Evolutionary conservation across 2,113 vertebrate genomes (phyloP), one percentile per base, ranked within the genome.

Genomic region (Ursus arctos): DNA sequence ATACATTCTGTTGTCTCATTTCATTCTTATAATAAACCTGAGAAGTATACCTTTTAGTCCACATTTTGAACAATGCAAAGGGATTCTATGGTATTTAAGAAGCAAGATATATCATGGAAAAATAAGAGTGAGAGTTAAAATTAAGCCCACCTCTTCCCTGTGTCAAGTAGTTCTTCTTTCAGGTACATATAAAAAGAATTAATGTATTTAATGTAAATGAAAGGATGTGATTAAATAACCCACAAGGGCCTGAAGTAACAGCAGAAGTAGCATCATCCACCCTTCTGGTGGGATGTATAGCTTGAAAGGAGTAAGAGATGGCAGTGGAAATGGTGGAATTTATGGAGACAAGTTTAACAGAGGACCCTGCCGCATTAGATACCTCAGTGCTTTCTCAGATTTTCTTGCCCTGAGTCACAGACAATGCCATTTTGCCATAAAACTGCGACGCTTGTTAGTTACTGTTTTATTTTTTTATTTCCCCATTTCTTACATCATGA

Each of bases 121-220:
- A 96, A 47, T 69, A 65, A 84, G 33, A 85, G 4, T 53, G 22
- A 83, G 94, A 74, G 33, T 9, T 82, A 82, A 80, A 93, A 26
- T 82, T 71, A 57, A 87, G 19, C 5, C 12, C 72, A 2, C 69
- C 7, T 61, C 0, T 36, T 74, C 10, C 28, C 31, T 16, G 65
- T 28, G 55, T 47, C 31, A 72, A 49, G 31, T 77, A 22, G 53
- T 89, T 67, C 14, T 15, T 40, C 86, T 84, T 40, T 51, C 12
- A 24, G 49, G 7, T 22, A 33, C n/a, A 69, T 31, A 24, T 19
- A 55, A 59, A 16, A n/a, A 79, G 11, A 67, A 10, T 57, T 77
- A 47, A 57, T 90, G 15, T 47, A 14, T 36, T 76, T 59, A 53
- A 18, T 51, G 6, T 71, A 92, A 61, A 19, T 22, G 19, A 96